Evolutionary conservation across 2,113 vertebrate genomes (phyloP), one percentile per base, ranked within the genome.

Genomic region (Bos javanicus): DNA sequence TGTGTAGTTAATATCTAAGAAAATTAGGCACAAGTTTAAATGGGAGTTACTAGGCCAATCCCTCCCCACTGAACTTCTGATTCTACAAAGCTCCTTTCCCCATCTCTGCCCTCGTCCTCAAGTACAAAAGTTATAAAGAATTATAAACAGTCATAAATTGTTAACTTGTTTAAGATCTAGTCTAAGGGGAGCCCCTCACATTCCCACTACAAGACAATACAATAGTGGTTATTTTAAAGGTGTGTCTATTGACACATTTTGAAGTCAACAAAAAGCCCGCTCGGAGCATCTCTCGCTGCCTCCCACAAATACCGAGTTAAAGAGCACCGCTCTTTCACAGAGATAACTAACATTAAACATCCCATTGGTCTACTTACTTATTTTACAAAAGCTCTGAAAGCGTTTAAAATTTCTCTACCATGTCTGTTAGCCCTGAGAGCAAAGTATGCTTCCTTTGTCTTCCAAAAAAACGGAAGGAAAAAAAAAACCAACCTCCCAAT

Each of bases 251-350:
- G 33, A 46, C 4, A 48, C 48, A 48, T 48, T 48, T 13, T 26
- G 23, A 28, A 52, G 48, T 64, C 16, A 30, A 30, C 25, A 15
- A 36, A 74, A 84, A 67, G n/a, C 39, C 88, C 33, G 13, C 46
- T 30, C 10, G 2, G 36, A 60, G 23, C 1, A 23, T 1, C 17
- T 19, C n/a, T n/a, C 1, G 0, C n/a, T 2, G 15, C 14, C 23
- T 4, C 9, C 54, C 4, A 28, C 21, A 17, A n/a, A 36, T 1
- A 17, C 19, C 52, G 33, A 57, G 4, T 25, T 28, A 54, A 43
- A 88, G 21, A 60, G 30, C 81, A 50, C 9, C 5, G 71, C 15
- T 78, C 12, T 19, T 54, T 60, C 54, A 1, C 28, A 7, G 71
- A 87, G 14, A 30, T 4, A 56, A 26, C 8, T 33, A 23, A 84